Evolutionary conservation across 2,113 vertebrate species (phyloP).

Genomic region (Thamnophis sirtalis): DNA sequence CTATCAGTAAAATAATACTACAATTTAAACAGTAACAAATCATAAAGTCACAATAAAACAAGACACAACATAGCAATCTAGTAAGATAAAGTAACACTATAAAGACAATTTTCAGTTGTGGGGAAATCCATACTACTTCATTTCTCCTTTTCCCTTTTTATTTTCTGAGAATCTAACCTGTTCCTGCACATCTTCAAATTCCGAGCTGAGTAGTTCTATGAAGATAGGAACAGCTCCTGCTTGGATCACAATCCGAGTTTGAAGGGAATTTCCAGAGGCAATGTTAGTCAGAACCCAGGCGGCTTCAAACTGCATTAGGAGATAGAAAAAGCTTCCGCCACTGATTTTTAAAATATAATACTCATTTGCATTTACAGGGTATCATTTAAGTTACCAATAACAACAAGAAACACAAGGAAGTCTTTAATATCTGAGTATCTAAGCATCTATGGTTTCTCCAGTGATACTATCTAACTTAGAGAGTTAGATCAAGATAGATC

Average conservation of each 20-base stretch:
- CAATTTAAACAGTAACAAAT: background rate
- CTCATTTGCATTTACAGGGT: background rate
- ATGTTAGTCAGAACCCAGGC: conserved; percentile 98
- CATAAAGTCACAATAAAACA: background rate
- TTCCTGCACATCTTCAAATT: conserved; percentile 97
- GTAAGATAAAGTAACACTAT: background rate
- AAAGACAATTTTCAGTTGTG: background rate
- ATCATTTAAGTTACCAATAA: background rate
- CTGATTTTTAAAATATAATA: background rate
- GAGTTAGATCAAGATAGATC: background rate
- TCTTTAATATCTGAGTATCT: background rate
- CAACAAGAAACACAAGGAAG: background rate
- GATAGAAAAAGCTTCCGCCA: background rate
- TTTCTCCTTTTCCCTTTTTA: background rate
- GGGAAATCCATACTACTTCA: background rate
- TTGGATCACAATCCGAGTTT: conserved; percentile 96
- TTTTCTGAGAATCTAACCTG: conserved; percentile 73
- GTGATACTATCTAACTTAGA: background rate
- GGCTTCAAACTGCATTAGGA: conserved; percentile 87
- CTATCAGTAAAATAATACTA: background rate
- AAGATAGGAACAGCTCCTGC: conserved; percentile 97
- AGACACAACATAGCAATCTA: background rate
- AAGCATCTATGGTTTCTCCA: background rate
- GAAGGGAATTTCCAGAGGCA: conserved; percentile 94
- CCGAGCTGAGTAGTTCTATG: conserved; percentile 93